phyloP scores from a whole-genome alignment of 2,888 invertebrate species.

The Dolichopus griseipennis region DNA sequence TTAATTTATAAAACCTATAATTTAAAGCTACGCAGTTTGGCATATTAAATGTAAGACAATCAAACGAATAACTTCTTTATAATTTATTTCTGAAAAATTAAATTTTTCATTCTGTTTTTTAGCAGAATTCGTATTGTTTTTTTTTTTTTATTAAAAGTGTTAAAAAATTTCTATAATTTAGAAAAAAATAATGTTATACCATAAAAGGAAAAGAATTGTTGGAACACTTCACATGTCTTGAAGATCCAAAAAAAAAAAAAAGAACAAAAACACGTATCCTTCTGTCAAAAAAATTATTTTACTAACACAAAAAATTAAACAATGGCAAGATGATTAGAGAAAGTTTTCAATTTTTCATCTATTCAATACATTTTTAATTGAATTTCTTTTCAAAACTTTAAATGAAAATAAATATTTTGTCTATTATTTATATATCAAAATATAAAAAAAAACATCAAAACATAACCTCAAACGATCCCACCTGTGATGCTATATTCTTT shows the following conservation, averaged over 20 bases:
- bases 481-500: neutral
- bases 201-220: neutral
- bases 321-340: neutral
- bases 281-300: neutral
- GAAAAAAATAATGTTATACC: too few species aligned
- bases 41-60: too few species aligned
- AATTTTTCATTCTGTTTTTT: too few species aligned
- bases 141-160: too few species aligned
- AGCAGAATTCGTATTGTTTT: too few species aligned
- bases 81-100: too few species aligned
- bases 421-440: too few species aligned
- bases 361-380: neutral
- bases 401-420: too few species aligned
- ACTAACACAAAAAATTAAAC: neutral
- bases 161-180: too few species aligned
- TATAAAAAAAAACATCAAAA: neutral
- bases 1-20: too few species aligned
- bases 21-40: too few species aligned
- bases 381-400: neutral
- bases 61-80: too few species aligned
- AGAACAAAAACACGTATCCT: neutral
- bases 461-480: conserved; percentile 3
- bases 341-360: neutral
- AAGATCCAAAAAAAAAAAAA: neutral
- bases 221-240: neutral